Evolutionary conservation across 2,888 invertebrate species (phyloP), one percentile per base, ranked within the genome.

Genomic region (Chaetoderma sp.): DNA sequence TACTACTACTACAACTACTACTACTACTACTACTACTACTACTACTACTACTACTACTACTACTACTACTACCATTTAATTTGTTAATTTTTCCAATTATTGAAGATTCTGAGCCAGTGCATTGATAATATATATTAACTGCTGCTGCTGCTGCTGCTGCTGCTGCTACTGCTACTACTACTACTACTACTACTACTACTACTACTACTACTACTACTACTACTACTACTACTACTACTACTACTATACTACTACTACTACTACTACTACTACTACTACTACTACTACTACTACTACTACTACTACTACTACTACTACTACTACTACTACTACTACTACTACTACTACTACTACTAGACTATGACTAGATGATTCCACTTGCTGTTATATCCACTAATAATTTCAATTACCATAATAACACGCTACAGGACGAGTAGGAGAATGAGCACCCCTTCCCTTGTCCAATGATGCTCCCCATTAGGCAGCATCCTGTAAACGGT

Each of bases 81-180:
- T 3, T 49, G 33, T 36, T 47, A 45, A 10, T 72, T 65, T 64
- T n/a, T n/a, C n/a, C n/a, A n/a, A n/a, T n/a, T n/a, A n/a, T n/a
- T n/a, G n/a, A n/a, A n/a, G n/a, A n/a, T n/a, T n/a, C n/a, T n/a
- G n/a, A n/a, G n/a, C n/a, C n/a, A n/a, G n/a, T n/a, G n/a, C n/a
- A n/a, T n/a, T 33, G 60, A 49, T 64, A 58, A 21, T 56, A 21
- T 56, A 8, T 23, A 25, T 36, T 28, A 10, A 42, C 36, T 56
- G 13, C 23, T 39, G 39, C 39, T 56, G 1, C 36, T 56, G n/a
- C 33, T 56, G 1, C 33, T 36, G 18, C 23, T 42, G 16, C 36
- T n/a, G 1, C 39, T 39, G 23, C 39, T 42, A 42, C 36, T 56
- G 18, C 33, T 56, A 5, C 13, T 36, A 56, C 23, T 39, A 42